These are phyloP conservation scores for Cataglyphis altisquamis DNA, from an alignment of 2,888 invertebrate species.

Conservation along the genomic window DNA sequence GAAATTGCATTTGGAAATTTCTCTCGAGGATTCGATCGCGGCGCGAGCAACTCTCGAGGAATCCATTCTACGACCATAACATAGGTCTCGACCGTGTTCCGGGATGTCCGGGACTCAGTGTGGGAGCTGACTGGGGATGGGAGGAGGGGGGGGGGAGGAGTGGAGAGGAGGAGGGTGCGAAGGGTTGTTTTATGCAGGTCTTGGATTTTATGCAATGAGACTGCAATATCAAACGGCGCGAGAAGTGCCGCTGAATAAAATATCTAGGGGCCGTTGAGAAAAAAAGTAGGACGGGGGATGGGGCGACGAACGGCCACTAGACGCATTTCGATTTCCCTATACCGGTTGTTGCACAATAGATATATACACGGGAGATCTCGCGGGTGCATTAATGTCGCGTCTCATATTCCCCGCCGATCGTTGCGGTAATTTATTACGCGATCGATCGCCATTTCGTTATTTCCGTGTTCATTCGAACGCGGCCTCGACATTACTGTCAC, in stretches of 20 bases:
- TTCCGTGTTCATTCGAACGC: constrained; percentile 34
- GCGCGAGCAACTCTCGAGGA: constrained; percentile 15
- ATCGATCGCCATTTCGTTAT: constrained; percentile 27
- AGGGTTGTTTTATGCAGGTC: constrained; percentile 74
- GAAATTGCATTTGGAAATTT: constrained; percentile 49
- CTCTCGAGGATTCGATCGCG: constrained; percentile 36
- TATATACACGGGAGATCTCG: constrained; percentile 43
- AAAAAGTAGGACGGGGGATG: constrained; percentile 35
- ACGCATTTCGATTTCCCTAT: constrained; percentile 61
- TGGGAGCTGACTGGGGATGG: constrained; percentile 14
- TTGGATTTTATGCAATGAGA: constrained; percentile 77
- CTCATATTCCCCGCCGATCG: constrained; percentile 49
- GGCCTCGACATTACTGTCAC: constrained; percentile 4
- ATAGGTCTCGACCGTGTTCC: constrained; percentile 53
- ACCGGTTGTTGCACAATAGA: constrained; percentile 48
- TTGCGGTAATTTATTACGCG: constrained; percentile 51
- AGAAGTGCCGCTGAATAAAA: constrained; percentile 74
- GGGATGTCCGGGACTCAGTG: constrained; percentile 49
- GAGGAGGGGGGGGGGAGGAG: constrained; percentile 10
- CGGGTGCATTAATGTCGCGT: constrained; percentile 43
- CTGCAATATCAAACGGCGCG: constrained; percentile 76
- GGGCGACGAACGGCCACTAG: constrained; percentile 46
- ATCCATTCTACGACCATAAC: neutral
- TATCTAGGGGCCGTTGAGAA: constrained; percentile 66
- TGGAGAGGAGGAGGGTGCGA: constrained; percentile 23